Conservation (phyloP, 2,888 invertebrate species). For the Lithophane semibrunnea region DNA sequence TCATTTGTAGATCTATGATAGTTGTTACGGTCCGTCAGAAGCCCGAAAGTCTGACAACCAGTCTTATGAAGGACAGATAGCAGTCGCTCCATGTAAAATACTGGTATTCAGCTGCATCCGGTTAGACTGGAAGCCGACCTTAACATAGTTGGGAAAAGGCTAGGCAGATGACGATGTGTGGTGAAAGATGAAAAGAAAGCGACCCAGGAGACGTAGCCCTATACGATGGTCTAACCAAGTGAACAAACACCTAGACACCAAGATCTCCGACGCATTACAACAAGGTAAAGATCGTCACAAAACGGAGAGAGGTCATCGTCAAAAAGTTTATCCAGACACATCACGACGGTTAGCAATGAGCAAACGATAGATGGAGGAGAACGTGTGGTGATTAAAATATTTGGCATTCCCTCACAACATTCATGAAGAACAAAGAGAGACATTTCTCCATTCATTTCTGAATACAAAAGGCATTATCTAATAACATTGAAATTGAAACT, state of each 20-base stretch:
- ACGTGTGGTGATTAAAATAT: background rate
- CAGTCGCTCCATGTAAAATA: too few relatives aligned
- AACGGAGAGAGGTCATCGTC: background rate
- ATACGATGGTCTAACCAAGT: background rate
- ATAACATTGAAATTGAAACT: conserved; percentile 16
- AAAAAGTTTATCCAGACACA: background rate
- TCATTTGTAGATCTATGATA: too few relatives aligned
- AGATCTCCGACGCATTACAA: background rate
- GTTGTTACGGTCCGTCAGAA: too few relatives aligned
- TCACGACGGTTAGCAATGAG: background rate
- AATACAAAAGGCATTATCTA: conserved; percentile 9
- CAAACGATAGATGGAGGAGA: background rate
- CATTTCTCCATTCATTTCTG: background rate
- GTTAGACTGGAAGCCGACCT: too few relatives aligned
- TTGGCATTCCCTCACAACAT: background rate
- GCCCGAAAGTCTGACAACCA: too few relatives aligned
- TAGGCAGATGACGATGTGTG: too few relatives aligned
- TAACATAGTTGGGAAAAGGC: too few relatives aligned
- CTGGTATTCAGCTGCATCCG: too few relatives aligned
- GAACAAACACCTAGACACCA: background rate
- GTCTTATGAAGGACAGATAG: too few relatives aligned
- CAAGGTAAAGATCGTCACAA: background rate
- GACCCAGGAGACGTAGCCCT: too few relatives aligned
- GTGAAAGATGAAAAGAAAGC: background rate
- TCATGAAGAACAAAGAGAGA: conserved; percentile 5